Conservation (phyloP, 2,797 vertebrate genomes). For the Coregonus sp. region DNA sequence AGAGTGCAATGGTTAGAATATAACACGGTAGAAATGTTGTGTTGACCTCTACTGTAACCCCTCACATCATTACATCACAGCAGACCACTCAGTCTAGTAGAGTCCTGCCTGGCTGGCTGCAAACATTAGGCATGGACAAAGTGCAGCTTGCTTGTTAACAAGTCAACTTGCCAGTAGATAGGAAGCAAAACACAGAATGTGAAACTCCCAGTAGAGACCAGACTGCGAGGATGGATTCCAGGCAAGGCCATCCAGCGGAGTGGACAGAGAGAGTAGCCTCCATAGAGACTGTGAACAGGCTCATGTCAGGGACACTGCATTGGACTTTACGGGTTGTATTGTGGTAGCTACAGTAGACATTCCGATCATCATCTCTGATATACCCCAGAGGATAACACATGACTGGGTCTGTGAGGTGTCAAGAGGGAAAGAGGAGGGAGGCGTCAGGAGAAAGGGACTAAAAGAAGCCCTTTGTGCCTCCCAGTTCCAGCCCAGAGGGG, state of each 20-base stretch:
- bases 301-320: too few relatives aligned
- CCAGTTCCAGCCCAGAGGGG: too few relatives aligned
- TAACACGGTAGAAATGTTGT: background rate
- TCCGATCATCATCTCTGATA: too few relatives aligned
- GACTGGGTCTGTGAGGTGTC: too few relatives aligned
- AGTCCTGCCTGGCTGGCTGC: slow-evolving; percentile 27
- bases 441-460: too few relatives aligned
- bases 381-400: too few relatives aligned
- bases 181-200: background rate
- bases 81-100: slow-evolving; percentile 15
- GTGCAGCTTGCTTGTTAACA: slow-evolving; percentile 27
- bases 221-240: background rate
- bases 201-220: background rate
- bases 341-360: too few relatives aligned
- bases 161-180: slow-evolving; percentile 35
- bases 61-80: slow-evolving; percentile 46
- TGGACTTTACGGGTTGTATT: too few relatives aligned
- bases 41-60: slow-evolving; percentile 5
- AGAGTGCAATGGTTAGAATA: background rate
- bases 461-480: too few relatives aligned
- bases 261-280: background rate
- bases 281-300: background rate
- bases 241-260: background rate
- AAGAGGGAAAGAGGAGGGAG: too few relatives aligned
- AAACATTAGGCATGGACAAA: slow-evolving; percentile 40